Evolutionary conservation across 2,797 vertebrate species (phyloP).

Genomic region (Simalia tracyae): DNA sequence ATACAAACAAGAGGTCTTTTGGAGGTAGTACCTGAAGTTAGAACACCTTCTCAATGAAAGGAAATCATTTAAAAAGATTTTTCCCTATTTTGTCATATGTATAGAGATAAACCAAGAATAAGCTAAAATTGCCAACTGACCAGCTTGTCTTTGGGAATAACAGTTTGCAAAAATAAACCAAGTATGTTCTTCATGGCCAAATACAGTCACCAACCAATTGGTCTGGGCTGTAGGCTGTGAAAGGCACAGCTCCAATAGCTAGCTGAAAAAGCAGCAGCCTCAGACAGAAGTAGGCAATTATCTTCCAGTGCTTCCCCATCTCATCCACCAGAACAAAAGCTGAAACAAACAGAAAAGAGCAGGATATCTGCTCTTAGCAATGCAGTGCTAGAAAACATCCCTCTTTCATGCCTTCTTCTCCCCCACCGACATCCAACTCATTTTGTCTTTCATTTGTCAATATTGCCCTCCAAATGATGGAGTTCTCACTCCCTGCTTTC

Average conservation of each 20-base stretch:
- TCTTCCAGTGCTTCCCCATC: background rate
- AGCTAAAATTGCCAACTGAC: background rate
- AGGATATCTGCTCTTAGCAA: background rate
- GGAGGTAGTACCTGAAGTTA: background rate
- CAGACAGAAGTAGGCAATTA: background rate
- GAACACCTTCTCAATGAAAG: background rate
- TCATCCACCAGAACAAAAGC: background rate
- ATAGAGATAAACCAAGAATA: background rate
- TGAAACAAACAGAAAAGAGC: constrained; percentile 11
- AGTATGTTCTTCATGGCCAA: background rate
- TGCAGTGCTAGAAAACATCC: background rate
- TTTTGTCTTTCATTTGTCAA: constrained; percentile 3
- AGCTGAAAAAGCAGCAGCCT: background rate
- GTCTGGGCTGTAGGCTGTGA: background rate
- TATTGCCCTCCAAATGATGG: background rate
- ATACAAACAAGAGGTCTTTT: background rate
- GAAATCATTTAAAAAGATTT: background rate
- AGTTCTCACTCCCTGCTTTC: constrained; percentile 33
- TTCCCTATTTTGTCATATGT: background rate
- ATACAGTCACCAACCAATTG: background rate
- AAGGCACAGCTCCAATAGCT: background rate
- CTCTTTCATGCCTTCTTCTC: background rate
- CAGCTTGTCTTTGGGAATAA: background rate
- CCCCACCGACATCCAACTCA: background rate
- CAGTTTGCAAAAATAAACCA: background rate